Percentiles rank a stretch among this genome's conserved stretches.
Evolutionary conservation across 92 coral and sea anemone genomes (phyloP).

Genomic region (Metridium senile): DNA sequence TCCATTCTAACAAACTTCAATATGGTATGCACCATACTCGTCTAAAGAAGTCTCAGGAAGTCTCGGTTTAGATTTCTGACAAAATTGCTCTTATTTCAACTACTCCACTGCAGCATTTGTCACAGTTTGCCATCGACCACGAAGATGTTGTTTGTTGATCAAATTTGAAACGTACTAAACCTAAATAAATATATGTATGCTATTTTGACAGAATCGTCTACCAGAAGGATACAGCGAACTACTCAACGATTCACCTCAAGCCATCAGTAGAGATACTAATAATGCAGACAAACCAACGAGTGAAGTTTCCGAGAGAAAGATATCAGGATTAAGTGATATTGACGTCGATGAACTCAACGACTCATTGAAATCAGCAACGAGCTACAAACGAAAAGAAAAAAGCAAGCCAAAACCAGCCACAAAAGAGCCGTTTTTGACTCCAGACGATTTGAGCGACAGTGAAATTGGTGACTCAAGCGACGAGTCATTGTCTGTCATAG

Average conservation of each 20-base stretch:
- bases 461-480: slow-evolving; percentile 84
- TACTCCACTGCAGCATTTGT: too few species aligned
- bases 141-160: too few species aligned
- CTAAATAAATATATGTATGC: too few species aligned
- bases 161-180: too few species aligned
- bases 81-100: too few species aligned
- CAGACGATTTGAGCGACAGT: slow-evolving; percentile 75
- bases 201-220: background rate
- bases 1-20: too few species aligned
- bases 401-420: slow-evolving; percentile 18
- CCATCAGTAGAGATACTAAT: slow-evolving; percentile 5
- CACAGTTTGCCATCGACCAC: too few species aligned
- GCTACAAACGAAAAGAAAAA: slow-evolving; percentile 8
- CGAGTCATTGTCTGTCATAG: slow-evolving; percentile 78
- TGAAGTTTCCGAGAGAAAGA: slow-evolving; percentile 17
- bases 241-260: background rate
- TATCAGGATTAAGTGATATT: slow-evolving; percentile 65
- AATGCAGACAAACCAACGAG: slow-evolving; percentile 2
- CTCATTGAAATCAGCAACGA: slow-evolving; percentile 58
- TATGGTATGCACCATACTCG: too few species aligned
- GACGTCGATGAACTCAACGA: slow-evolving; percentile 71
- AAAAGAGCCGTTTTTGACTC: slow-evolving; percentile 51
- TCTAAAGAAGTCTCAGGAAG: too few species aligned
- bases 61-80: too few species aligned
- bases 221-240: background rate